Evolutionary conservation across 2,113 vertebrate genomes (phyloP), one percentile per base, ranked within the genome.

Genomic region (Gymnocephalus cernua): DNA sequence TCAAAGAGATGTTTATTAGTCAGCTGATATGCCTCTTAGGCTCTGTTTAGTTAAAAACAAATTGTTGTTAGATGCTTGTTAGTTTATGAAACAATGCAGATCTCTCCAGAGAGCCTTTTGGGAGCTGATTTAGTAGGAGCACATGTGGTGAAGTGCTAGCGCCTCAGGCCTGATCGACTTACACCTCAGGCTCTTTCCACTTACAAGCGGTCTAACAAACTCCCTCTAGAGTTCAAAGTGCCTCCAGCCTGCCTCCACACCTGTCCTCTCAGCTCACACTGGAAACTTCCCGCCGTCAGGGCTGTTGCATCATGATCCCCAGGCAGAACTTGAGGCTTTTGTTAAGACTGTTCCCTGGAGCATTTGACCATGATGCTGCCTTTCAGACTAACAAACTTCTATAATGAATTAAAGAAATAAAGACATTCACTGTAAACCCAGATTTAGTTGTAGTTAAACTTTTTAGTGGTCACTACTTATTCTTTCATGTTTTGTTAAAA

Each of bases 31-130:
- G 25, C 45, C 86, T 84, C 77, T 82, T 21, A 86, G 64, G 77
- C 61, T 50, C 18, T 48, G 3, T 89, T 85, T 90, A 90, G 94
- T 95, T 92, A 91, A 90, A 91, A 85, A 53, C 15, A 73, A 21
- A 71, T 53, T 74, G 66, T 82, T 90, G 86, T 91, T 86, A 45
- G 65, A 45, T 51, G n/a, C 4, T 21, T 78, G 63, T 91, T 68
- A 83, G 65, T 84, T 84, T 58, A 66, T 76, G 77, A 88, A 83
- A 75, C 66, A 74, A 54, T 65, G 58, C 56, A 47, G 19, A 63
- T 50, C 32, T 86, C 82, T n/a, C 19, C 1, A 15, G 71, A 54
- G 78, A 38, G 62, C 67, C 86, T 63, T 62, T 12, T 44, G 89
- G 88, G 85, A 84, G 56, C 10, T 76, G 69, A 77, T 74, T 80